Percentiles rank a stretch among this genome's conserved stretches.
phyloP scores from a whole-genome alignment of 2,113 vertebrate species.

The Pampusana beccarii region DNA sequence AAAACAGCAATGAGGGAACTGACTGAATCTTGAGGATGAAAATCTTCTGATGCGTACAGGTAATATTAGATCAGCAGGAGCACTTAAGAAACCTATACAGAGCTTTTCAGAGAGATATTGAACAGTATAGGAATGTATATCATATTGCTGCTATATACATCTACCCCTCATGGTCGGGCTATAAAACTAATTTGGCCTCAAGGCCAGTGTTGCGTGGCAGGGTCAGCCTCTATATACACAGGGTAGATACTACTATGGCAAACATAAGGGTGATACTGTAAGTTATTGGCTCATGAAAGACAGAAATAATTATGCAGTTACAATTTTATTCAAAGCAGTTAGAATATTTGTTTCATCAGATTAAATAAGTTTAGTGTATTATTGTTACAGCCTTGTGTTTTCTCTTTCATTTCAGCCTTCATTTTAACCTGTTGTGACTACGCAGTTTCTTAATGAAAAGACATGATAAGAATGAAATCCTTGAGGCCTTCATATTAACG shows the following conservation, averaged over 20 bases:
- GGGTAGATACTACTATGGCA: background rate
- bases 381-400: background rate
- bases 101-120: background rate
- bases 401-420: background rate
- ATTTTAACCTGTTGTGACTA: background rate
- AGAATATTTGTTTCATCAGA: background rate
- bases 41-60: background rate
- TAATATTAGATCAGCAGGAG: background rate
- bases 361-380: background rate
- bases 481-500: background rate
- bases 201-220: background rate
- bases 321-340: background rate
- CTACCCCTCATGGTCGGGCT: background rate
- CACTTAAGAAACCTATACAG: background rate
- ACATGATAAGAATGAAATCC: background rate
- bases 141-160: background rate
- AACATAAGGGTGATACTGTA: background rate
- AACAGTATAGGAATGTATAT: background rate
- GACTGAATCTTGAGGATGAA: background rate
- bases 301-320: background rate
- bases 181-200: background rate
- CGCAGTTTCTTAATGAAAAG: background rate
- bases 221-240: background rate
- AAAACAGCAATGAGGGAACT: background rate
- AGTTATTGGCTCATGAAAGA: background rate